Percentiles rank a stretch among this genome's conserved stretches.
Evolutionary conservation across 2,888 invertebrate species (phyloP).

Genomic region (Stenotaenia linearis): DNA sequence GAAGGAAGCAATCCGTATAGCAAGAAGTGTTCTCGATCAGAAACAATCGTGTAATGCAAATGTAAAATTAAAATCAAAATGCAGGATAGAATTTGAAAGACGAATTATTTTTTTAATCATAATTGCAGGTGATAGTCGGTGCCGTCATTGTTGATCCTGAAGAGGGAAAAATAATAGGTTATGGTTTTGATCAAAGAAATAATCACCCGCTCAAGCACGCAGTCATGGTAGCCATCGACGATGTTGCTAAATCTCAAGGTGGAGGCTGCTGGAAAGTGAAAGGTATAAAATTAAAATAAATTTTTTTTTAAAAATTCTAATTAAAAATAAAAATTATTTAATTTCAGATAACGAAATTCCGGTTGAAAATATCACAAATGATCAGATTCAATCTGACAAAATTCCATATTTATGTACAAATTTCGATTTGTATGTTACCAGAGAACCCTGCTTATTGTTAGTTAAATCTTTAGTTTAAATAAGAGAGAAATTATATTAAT

Average conservation of each 20-base stretch:
- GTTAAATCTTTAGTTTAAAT: conserved; percentile 37
- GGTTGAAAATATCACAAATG: conserved; percentile 39
- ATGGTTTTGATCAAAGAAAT: conserved; percentile 52
- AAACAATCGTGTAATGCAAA: too few species aligned
- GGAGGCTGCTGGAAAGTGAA: conserved; percentile 59
- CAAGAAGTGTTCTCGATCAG: conserved; percentile 41
- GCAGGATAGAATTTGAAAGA: too few species aligned
- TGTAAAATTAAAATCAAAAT: too few species aligned
- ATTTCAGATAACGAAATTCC: background rate
- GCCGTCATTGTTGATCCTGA: conserved; percentile 71
- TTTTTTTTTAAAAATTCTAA: background rate
- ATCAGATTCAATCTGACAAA: conserved; percentile 50
- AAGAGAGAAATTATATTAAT: background rate
- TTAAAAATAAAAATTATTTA: background rate
- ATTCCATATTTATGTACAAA: conserved; percentile 72
- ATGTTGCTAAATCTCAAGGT: conserved; percentile 73
- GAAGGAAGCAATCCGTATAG: conserved; percentile 55
- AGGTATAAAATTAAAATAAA: background rate
- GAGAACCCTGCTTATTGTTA: conserved; percentile 83
- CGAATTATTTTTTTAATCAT: too few species aligned
- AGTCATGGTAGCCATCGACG: conserved; percentile 76
- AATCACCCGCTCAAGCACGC: conserved; percentile 75
- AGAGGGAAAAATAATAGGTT: conserved; percentile 61
- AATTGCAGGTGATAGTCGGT: conserved; percentile 41
- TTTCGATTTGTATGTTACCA: conserved; percentile 72